Percentiles rank a stretch among this genome's conserved stretches.
phyloP scores from a whole-genome alignment of 2,888 invertebrate species.

The Lottia scabra region DNA sequence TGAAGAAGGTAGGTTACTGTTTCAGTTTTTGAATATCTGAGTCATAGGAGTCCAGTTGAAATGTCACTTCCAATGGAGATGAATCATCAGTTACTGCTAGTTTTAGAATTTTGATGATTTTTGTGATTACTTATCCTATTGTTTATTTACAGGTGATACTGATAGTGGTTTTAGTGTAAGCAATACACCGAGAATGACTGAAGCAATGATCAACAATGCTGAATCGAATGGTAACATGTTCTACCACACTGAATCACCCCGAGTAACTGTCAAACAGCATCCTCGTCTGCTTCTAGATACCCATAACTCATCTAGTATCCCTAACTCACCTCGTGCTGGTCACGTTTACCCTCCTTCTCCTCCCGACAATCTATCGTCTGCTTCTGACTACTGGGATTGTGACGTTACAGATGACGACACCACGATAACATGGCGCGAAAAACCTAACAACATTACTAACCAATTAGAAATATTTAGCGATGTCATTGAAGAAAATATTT shows the following conservation, averaged over 20 bases:
- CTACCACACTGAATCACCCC: not conserved
- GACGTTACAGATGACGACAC: not conserved
- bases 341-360: constrained; percentile 5
- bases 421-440: not conserved
- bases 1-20: constrained; percentile 38
- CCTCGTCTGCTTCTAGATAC: not conserved
- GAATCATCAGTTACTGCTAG: no score
- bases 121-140: no score
- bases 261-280: not conserved
- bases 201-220: constrained; percentile 3
- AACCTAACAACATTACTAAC: not conserved
- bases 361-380: constrained; percentile 9
- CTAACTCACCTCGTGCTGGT: not conserved
- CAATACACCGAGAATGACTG: constrained; percentile 43
- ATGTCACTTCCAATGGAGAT: no score
- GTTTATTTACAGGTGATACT: constrained; percentile 46
- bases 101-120: no score
- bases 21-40: not conserved
- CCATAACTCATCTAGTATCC: not conserved
- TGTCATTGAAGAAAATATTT: not conserved
- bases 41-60: no score
- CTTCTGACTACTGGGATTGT: not conserved
- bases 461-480: not conserved
- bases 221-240: not conserved
- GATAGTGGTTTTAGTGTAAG: constrained; percentile 55